Conservation (phyloP, 2,888 invertebrate species). For the Thelaira solivaga region DNA sequence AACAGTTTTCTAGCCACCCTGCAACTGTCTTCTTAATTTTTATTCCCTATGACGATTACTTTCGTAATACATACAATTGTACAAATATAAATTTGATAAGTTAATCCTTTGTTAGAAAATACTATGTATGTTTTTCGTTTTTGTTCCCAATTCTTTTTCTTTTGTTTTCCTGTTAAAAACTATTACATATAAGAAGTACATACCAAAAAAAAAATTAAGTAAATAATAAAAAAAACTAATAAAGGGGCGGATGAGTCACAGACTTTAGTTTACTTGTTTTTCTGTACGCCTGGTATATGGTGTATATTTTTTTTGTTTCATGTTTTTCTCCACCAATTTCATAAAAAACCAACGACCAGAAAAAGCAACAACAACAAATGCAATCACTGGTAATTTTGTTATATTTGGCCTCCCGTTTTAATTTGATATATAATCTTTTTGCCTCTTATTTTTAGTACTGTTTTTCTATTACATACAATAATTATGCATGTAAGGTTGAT, state of each 20-base stretch:
- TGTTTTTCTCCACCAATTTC: background rate
- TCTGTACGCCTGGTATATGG: conserved; percentile 47
- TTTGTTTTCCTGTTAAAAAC: background rate
- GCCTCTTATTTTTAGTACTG: conserved; percentile 14
- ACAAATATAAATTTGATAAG: background rate
- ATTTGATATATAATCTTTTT: conserved; percentile 40
- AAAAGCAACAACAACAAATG: background rate
- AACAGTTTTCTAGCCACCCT: background rate
- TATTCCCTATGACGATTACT: background rate
- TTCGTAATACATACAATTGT: background rate
- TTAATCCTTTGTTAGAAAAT: background rate
- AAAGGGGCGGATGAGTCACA: conserved; percentile 74
- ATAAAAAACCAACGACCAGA: background rate
- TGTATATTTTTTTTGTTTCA: conserved; percentile 25
- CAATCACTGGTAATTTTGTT: conserved; percentile 20
- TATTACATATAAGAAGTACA: background rate
- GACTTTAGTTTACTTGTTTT: conserved; percentile 63
- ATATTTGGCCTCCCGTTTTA: conserved; percentile 27
- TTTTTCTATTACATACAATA: too few species aligned
- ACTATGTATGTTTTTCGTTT: background rate
- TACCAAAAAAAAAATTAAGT: background rate
- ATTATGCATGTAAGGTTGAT: too few species aligned
- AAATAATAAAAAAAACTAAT: conserved; percentile 40
- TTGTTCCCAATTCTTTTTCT: conserved; percentile 13
- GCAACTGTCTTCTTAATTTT: background rate